Conservation (phyloP, 1,140 invertebrate species). For the Palaemon carinicauda region DNA sequence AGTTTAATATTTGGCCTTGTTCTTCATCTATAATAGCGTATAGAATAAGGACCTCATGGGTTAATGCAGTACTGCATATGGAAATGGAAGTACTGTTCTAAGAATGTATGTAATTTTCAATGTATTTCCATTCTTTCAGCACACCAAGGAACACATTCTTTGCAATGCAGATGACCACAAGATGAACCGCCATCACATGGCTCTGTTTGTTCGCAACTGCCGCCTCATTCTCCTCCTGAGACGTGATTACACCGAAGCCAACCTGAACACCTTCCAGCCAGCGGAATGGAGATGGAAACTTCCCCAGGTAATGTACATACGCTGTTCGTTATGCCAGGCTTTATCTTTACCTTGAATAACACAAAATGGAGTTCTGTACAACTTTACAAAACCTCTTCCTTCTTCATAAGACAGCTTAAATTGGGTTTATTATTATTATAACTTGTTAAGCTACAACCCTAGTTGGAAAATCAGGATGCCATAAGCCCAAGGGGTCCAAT, state of each 20-base stretch:
- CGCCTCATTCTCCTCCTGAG: slow-evolving; percentile 91
- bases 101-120: too few species aligned
- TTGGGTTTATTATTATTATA: too few species aligned
- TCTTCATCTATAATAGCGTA: too few species aligned
- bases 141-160: slow-evolving; percentile 92
- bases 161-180: slow-evolving; percentile 97
- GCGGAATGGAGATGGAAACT: slow-evolving; percentile 98
- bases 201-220: slow-evolving; percentile 95
- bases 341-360: neutral
- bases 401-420: neutral
- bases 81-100: too few species aligned
- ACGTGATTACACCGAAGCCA: slow-evolving; percentile 85
- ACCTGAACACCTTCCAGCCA: slow-evolving; percentile 94
- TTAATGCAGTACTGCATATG: too few species aligned
- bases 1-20: too few species aligned
- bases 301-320: slow-evolving; percentile 69
- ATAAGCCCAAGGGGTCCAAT: too few species aligned
- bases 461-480: too few species aligned
- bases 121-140: slow-evolving; percentile 61
- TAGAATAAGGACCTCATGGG: too few species aligned
- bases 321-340: neutral
- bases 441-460: too few species aligned
- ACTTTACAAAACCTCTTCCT: neutral
- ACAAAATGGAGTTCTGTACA: too few species aligned
- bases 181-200: slow-evolving; percentile 98